phyloP scores from a whole-genome alignment of 2,888 invertebrate species.

The Branchellion lobata region DNA sequence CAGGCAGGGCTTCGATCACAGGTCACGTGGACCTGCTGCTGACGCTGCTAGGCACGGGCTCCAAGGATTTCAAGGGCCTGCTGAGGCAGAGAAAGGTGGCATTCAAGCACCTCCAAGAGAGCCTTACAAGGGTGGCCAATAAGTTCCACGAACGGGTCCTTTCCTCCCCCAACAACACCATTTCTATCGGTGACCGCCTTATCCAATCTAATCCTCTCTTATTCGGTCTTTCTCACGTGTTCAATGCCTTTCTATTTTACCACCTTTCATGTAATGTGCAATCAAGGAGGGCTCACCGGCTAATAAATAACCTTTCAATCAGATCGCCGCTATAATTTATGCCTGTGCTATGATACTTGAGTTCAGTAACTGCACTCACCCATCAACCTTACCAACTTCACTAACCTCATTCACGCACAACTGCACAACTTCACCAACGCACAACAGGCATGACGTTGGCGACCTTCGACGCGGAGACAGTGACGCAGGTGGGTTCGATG shows the following conservation, averaged over 20 bases:
- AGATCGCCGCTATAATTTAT: no score
- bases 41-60: slow-evolving; percentile 73
- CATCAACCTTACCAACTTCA: no score
- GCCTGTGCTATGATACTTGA: no score
- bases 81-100: slow-evolving; percentile 68
- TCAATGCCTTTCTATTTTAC: background rate
- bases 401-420: no score
- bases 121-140: slow-evolving; percentile 67
- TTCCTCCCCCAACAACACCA: slow-evolving; percentile 70
- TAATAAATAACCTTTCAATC: no score
- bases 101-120: slow-evolving; percentile 68
- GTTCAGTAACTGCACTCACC: no score
- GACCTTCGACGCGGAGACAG: slow-evolving; percentile 26
- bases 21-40: slow-evolving; percentile 76
- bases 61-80: slow-evolving; percentile 68
- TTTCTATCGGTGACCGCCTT: slow-evolving; percentile 70
- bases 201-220: background rate
- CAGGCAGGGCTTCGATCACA: slow-evolving; percentile 73
- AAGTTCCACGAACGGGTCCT: slow-evolving; percentile 69
- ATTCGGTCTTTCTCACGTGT: background rate
- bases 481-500: slow-evolving; percentile 52
- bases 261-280: background rate
- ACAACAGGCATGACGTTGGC: slow-evolving; percentile 57
- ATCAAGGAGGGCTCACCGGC: no score
- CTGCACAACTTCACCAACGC: background rate